Evolutionary conservation across 2,888 invertebrate species (phyloP).

Genomic region (Aleiodes leptofemur): DNA sequence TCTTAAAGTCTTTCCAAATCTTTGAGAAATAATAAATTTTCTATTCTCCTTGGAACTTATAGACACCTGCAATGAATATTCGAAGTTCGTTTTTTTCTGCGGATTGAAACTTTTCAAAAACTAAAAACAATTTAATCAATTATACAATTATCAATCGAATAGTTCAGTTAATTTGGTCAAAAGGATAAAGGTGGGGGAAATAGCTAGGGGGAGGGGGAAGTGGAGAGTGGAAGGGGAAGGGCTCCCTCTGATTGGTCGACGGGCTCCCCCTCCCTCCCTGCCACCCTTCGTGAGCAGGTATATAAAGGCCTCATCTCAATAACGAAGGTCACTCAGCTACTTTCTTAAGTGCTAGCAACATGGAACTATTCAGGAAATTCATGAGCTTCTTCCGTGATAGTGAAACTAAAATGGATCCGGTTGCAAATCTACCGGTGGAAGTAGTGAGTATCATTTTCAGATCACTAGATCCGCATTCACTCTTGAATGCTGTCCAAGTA

Average conservation of each 20-base stretch:
- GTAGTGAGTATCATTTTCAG: neutral
- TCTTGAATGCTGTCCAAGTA: neutral
- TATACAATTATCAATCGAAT: too few relatives aligned
- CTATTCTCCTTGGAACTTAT: too few relatives aligned
- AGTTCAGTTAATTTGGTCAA: too few relatives aligned
- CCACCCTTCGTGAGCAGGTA: neutral
- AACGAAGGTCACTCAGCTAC: neutral
- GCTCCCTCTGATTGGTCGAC: constrained; percentile 8
- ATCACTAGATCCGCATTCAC: neutral
- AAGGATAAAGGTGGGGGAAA: too few relatives aligned
- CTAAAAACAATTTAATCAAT: too few relatives aligned
- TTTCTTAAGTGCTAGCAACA: neutral
- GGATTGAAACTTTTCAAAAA: too few relatives aligned
- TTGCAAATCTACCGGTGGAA: constrained; percentile 12
- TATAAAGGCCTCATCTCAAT: neutral
- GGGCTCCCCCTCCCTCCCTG: neutral
- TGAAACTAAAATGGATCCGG: neutral
- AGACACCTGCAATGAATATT: too few relatives aligned
- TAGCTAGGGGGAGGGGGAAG: neutral
- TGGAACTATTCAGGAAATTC: constrained; percentile 9
- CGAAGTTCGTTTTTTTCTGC: too few relatives aligned
- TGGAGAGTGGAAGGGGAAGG: neutral
- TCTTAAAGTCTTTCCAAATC: too few relatives aligned
- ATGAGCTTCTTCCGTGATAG: neutral
- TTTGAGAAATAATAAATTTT: too few relatives aligned